Evolutionary conservation across 2,888 invertebrate species (phyloP), one percentile per base, ranked within the genome.

Genomic region (Eugnorisma glareosa): DNA sequence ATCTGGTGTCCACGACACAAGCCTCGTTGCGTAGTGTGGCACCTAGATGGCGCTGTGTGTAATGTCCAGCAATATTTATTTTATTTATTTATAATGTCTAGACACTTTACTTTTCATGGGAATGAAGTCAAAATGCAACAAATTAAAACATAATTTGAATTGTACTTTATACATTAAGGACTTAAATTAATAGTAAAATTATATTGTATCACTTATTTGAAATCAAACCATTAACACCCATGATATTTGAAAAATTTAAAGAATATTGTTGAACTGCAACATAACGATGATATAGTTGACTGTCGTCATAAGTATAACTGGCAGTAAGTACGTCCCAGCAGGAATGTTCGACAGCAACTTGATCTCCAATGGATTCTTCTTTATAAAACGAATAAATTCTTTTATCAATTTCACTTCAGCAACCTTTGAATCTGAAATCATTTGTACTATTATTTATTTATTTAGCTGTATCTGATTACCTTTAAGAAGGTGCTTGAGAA

Each of bases 291-390:
- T 28, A 43, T 79, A 71, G 21, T 79, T 77, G 18, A 51, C 35
- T 18, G 61, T 40, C 3, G 70, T 21, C 24, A 43, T 61, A 13
- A 77, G 21, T 10, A 63, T 24, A 63, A 77, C 15, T 0, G 77
- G 77, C 61, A 77, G 35, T 31, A 77, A 61, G 1, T 48, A 79
- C 71, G 70, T 71, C 43, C 71, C 79, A 51, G 51, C 51, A 24
- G 51, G 35, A 35, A 61, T 48, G 0, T 75, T 78, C 1, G 75
- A 15, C 18, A 75, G 40, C 35, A 78, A 48, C 35, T 59, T 57
- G 31, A 78, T 81, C 18, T 81, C 75, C 18, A 79, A 18, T 21
- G 82, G 81, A 43, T 81, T 74, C 28, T 75, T 78, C 64, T 78
- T 78, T 40, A 78, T 48, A 28, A 81, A 8, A 24, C 78, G 78